Conservation (phyloP, 2,113 vertebrate species). For the Garra rufa region DNA sequence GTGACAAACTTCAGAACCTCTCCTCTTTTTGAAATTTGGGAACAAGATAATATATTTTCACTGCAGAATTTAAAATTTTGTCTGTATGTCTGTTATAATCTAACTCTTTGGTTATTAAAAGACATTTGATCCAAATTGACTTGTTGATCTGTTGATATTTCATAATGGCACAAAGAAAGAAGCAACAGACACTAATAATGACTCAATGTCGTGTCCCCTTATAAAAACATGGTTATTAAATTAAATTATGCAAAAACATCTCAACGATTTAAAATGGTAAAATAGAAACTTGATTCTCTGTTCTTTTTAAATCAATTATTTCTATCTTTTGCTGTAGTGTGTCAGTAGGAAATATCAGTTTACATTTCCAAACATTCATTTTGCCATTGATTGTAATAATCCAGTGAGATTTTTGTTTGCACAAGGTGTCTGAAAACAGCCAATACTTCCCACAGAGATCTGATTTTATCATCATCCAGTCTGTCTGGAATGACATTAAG, state of each 20-base stretch:
- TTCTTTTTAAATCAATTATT: too few relatives aligned
- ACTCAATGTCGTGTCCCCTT: not conserved
- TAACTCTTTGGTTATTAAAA: slow-evolving; percentile 1
- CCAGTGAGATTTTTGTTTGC: too few relatives aligned
- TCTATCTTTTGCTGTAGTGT: too few relatives aligned
- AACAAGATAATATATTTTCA: slow-evolving; percentile 5
- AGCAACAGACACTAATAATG: too few relatives aligned
- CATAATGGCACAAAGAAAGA: not conserved
- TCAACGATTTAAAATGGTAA: not conserved
- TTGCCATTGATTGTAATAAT: too few relatives aligned
- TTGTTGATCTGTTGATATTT: not conserved
- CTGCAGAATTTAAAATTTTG: not conserved
- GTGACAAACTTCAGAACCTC: not conserved
- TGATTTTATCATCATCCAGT: too few relatives aligned
- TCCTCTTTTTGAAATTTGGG: not conserved
- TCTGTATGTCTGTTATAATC: not conserved
- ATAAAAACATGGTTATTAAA: not conserved
- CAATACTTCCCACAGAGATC: too few relatives aligned
- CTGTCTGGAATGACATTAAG: too few relatives aligned
- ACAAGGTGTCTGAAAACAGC: too few relatives aligned
- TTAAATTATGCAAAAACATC: not conserved
- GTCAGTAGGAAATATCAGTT: too few relatives aligned
- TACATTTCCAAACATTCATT: too few relatives aligned
- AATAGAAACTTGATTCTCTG: not conserved
- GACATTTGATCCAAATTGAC: not conserved